Base-by-base conservation (phyloP, 2,888 invertebrate genomes). In the Ophion ventricosus region DNA sequence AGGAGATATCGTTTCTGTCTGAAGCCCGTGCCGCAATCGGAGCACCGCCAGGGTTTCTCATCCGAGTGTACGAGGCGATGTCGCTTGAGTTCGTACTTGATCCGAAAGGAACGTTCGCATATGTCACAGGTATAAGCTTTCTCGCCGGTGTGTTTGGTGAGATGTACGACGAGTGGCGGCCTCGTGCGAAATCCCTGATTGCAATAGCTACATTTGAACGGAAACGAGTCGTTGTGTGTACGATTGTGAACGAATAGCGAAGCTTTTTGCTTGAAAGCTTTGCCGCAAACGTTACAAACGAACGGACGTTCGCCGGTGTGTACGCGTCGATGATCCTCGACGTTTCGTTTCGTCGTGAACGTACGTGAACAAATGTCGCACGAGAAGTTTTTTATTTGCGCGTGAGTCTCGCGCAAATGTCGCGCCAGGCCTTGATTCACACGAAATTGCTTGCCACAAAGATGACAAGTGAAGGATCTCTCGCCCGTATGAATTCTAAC, bases 361-460 rank as follows among this genome's bases (percentile, higher is more conserved):
- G 93, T 95, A 25, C 94, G 94, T 0, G 93, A 93, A 91, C 96
- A 96, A 29, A 94, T 88, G 78, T 94, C 93, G 92, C 96, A 96
- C 0, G 94, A 91, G 90, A 95, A 95, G 20, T 95, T 95, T 85
- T 95, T 95, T 4, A 95, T 93, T 2, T 95, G 94, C 87, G 95
- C 95, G 92, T 96, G 96, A 1, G 96, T 96, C 87, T 96, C 95
- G 26, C 94, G 94, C 29, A 96, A 88, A 89, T 96, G 96, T 0
- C 96, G 93, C 66, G 94, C 94, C 35, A 96, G 92, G 0, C 96
- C 96, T 91, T 95, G 95, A 20, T 95, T 95, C n/a, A 96, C 95
- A 26, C 96, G 94, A 92, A 96, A 96, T 89, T 95, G 95, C 87
- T 95, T 95, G 2, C 96, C 96, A 90, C 96, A 96, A 25, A 95